Evolutionary conservation across 2,797 vertebrate species (phyloP), one percentile per base, ranked within the genome.

Genomic region (Melanotaenia pygmaea): DNA sequence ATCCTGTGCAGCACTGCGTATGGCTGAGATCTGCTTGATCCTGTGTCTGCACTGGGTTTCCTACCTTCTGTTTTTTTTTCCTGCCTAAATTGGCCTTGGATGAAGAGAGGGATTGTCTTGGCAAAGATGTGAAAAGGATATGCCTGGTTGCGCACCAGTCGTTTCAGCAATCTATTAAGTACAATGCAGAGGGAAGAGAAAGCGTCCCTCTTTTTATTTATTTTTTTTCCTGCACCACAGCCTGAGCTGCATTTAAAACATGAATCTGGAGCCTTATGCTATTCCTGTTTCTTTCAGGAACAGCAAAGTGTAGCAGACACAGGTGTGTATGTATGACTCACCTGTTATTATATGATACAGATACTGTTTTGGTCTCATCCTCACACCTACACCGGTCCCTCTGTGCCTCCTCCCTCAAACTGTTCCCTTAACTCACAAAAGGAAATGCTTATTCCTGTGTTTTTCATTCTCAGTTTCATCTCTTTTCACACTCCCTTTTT

Each of bases 81-180:
- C 54, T 76, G 66, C 57, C 78, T 74, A 88, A 91, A 88, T 91
- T 90, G 90, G 87, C 84, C 76, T 80, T 67, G 79, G 85, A 86
- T 76, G 83, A 81, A 69, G 75, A 84, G 77, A 89, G 80, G 88
- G 89, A 87, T 87, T 82, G 90, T 87, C 85, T 89, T 91, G 90
- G 89, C 87, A 88, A 82, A 91, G 88, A 90, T 83, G 86, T 86
- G 83, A 81, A 70, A 76, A 72, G 76, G 90, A 90, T 84, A 82
- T 82, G 90, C 87, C 88, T 86, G 85, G 87, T 81, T 90, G 86
- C 76, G 8, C 83, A 84, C 80, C 87, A 77, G 79, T 86, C 43
- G 67, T 88, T 86, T 86, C 82, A 86, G 86, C 83, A 89, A 91
- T 91, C 79, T 89, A 86, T 90, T 88, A 91, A 85, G 78, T 64